A percentile compares a stretch with the other conserved stretches of the same genome.
Evolutionary conservation across 2,888 invertebrate genomes (phyloP).

Genomic region (Eilema sororculum): DNA sequence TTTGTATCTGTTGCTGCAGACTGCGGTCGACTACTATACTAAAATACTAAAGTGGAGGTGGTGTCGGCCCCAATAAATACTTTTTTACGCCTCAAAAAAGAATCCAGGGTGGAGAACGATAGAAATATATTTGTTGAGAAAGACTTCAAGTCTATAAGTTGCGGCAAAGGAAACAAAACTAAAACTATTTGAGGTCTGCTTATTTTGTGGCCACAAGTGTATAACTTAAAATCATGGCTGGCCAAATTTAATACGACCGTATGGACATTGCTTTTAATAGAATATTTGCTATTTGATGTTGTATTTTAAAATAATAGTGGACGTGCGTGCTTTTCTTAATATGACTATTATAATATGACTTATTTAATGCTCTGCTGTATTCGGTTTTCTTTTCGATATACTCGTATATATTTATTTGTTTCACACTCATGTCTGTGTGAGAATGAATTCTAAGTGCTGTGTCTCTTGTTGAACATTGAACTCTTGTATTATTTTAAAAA

Average conservation of each 20-base stretch:
- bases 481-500: no score
- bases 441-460: no score
- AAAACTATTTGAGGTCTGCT: neutral
- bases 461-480: no score
- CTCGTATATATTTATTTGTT: no score
- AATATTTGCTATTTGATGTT: neutral
- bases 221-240: conserved; percentile 4
- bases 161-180: neutral
- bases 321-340: neutral
- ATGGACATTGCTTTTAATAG: conserved; percentile 1
- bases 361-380: no score
- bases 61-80: neutral
- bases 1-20: no score
- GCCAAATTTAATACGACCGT: neutral
- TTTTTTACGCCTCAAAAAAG: neutral
- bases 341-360: no score
- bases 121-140: neutral
- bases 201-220: neutral
- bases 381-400: no score
- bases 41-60: no score
- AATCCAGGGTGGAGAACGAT: neutral
- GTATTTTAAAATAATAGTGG: neutral
- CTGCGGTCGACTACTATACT: no score
- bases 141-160: neutral
- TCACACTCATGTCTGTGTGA: no score